These are phyloP conservation scores for Actinia equina DNA, from an alignment of 64 coral and sea anemone genomes.

Conservation along the genomic window DNA sequence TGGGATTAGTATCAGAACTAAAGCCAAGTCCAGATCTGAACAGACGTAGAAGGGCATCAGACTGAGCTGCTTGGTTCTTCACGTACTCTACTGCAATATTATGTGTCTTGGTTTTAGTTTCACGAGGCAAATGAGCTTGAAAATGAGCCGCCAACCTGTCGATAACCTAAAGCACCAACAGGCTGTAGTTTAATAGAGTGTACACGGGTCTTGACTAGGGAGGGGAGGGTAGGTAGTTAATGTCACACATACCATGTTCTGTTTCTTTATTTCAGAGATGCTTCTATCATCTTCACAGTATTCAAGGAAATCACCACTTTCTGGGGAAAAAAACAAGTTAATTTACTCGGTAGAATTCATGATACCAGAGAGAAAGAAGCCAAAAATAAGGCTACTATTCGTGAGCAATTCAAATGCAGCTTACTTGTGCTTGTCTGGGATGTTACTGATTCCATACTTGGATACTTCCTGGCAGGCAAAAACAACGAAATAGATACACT, in stretches of 20 bases:
- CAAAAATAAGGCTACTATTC: too few relatives aligned
- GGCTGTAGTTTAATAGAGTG: neutral
- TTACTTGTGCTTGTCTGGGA: slow-evolving; percentile 51
- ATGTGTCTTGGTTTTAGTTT: slow-evolving; percentile 60
- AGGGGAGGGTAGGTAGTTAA: too few relatives aligned
- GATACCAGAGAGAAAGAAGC: too few relatives aligned
- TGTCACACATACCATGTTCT: slow-evolving; percentile 41
- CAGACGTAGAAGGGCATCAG: slow-evolving; percentile 65
- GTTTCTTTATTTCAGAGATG: slow-evolving; percentile 57
- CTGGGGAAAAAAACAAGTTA: slow-evolving; percentile 27
- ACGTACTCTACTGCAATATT: slow-evolving; percentile 82
- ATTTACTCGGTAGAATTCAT: neutral
- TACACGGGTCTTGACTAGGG: too few relatives aligned
- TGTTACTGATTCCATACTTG: slow-evolving; percentile 26
- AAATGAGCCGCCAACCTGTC: slow-evolving; percentile 69
- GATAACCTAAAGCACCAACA: slow-evolving; percentile 31
- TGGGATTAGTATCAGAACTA: slow-evolving; percentile 68
- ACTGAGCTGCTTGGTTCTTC: slow-evolving; percentile 71
- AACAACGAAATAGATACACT: neutral
- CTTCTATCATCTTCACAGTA: slow-evolving; percentile 40
- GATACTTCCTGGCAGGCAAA: neutral
- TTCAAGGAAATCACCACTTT: slow-evolving; percentile 60
- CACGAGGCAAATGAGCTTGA: slow-evolving; percentile 69
- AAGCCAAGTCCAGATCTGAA: slow-evolving; percentile 77
- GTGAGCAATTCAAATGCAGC: neutral